Evolutionary conservation across 2,888 invertebrate genomes (phyloP).

Genomic region (Antheraea yamamai): DNA sequence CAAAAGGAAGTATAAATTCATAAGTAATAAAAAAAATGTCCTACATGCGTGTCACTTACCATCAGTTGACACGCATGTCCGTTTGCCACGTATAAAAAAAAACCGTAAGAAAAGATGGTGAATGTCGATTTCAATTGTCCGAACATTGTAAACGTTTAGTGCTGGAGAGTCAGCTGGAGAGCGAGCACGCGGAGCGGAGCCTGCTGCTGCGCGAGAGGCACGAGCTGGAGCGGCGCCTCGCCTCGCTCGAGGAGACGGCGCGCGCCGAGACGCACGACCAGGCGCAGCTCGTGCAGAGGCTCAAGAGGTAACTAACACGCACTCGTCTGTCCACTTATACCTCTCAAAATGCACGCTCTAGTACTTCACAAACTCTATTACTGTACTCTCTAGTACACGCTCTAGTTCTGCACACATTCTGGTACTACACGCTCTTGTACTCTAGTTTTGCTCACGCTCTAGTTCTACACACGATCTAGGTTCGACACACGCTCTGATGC

Average conservation of each 20-base stretch:
- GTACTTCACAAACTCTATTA: no score
- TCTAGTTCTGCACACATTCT: no score
- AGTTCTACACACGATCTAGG: no score
- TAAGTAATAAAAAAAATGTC: neutral
- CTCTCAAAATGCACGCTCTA: no score
- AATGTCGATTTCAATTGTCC: neutral
- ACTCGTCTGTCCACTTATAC: neutral
- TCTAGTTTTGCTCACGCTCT: no score
- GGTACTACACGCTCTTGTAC: no score
- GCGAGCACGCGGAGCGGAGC: slow-evolving; percentile 96
- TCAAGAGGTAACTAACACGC: slow-evolving; percentile 81
- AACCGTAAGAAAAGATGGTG: no score
- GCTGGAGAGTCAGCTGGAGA: slow-evolving; percentile 94
- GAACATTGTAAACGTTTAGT: slow-evolving; percentile 67
- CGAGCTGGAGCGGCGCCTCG: slow-evolving; percentile 92
- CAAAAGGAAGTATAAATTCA: neutral
- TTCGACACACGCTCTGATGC: no score
- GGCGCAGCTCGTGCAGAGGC: slow-evolving; percentile 85
- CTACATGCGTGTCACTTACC: no score
- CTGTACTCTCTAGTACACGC: no score
- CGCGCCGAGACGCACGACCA: slow-evolving; percentile 88
- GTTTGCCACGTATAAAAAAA: no score
- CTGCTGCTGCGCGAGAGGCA: slow-evolving; percentile 93
- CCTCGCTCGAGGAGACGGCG: slow-evolving; percentile 89
- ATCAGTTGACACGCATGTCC: no score